These are phyloP conservation scores for Salticus scenicus DNA, from an alignment of 2,888 invertebrate genomes.

Conservation along the genomic window DNA sequence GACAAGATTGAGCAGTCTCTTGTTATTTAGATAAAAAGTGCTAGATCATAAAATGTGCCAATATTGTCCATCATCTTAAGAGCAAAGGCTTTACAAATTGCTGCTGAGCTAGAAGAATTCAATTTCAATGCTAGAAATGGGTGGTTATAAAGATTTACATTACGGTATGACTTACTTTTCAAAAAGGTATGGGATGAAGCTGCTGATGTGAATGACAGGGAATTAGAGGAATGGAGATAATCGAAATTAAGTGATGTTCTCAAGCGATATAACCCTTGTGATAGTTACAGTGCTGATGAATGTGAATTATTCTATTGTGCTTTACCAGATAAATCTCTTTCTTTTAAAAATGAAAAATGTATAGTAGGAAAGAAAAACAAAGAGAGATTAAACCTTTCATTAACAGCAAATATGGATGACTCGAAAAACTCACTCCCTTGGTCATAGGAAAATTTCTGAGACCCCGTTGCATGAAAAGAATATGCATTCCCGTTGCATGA, in stretches of 20 bases:
- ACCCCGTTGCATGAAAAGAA: too few relatives aligned
- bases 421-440: constrained; percentile 23
- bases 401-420: constrained; percentile 19
- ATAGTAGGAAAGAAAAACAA: constrained; percentile 24
- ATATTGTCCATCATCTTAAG: neutral
- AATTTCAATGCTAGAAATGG: constrained; percentile 20
- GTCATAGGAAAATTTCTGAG: constrained; percentile 3
- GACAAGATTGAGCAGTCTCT: too few relatives aligned
- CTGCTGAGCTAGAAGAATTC: neutral
- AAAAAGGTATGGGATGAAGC: constrained; percentile 13
- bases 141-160: constrained; percentile 14
- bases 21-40: constrained; percentile 18
- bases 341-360: constrained; percentile 23
- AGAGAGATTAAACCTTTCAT: constrained; percentile 7
- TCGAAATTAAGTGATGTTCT: neutral
- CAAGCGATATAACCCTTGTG: neutral
- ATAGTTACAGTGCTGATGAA: neutral
- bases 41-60: neutral
- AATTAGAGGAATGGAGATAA: neutral
- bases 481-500: neutral
- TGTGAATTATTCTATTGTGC: neutral
- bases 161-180: neutral
- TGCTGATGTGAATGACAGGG: neutral
- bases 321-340: constrained; percentile 8
- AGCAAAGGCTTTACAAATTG: neutral